Evolutionary conservation across 37 sponge, comb jelly and placozoan genomes (phyloP).

Genomic region (Tethya wilhelma): DNA sequence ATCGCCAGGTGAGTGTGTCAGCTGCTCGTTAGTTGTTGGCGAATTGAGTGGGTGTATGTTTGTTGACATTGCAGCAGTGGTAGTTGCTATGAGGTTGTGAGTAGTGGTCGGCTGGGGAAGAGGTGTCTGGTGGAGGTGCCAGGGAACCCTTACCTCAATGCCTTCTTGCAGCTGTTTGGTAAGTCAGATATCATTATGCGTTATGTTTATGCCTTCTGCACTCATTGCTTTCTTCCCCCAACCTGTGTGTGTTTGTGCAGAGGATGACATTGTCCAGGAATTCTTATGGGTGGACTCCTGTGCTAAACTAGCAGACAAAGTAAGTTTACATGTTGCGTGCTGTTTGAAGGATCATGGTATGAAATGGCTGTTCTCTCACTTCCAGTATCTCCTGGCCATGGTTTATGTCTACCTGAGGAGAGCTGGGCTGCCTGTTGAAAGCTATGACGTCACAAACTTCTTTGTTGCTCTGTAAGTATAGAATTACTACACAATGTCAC

Average conservation of each 20-base stretch:
- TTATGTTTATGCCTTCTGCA: neutral
- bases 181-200: neutral
- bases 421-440: constrained; percentile 55
- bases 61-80: too few relatives aligned
- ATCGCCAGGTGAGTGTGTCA: too few relatives aligned
- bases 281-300: constrained; percentile 86
- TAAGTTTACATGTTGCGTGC: neutral
- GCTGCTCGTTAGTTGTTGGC: too few relatives aligned
- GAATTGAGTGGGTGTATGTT: neutral
- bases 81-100: too few relatives aligned
- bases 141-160: constrained; percentile 49
- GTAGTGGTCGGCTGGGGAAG: too few relatives aligned
- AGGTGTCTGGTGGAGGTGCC: too few relatives aligned
- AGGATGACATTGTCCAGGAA: constrained; percentile 75
- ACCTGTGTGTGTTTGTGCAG: constrained; percentile 6
- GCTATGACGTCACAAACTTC: constrained; percentile 70
- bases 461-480: constrained; percentile 80
- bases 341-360: neutral
- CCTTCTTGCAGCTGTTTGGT: constrained; percentile 61
- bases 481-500: neutral
- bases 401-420: constrained; percentile 89
- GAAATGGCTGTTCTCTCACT: neutral
- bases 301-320: constrained; percentile 80
- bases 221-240: neutral
- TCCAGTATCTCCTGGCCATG: constrained; percentile 87